Evolutionary conservation across 2,113 vertebrate species (phyloP), one percentile per base, ranked within the genome.

Genomic region (Perca fluviatilis): DNA sequence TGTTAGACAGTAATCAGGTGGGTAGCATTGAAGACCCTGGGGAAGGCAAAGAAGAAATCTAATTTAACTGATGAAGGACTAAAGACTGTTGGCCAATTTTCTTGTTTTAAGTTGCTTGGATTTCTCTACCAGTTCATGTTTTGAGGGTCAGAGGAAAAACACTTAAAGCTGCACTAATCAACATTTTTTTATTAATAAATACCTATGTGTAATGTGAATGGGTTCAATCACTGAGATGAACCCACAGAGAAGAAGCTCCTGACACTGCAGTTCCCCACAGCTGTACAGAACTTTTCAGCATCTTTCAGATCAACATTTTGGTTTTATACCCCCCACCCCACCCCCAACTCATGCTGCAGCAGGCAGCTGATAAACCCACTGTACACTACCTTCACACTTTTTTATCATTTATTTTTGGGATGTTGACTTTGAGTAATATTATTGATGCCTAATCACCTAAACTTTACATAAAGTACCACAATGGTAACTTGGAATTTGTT

Each of bases 11-110:
- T 47, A 57, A 77, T 58, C 18, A 10, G 40, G 40, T 8, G 23
- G 16, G 6, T n/a, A n/a, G n/a, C 54, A 36, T 5, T 50, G 16
- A 50, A 50, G 33, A 67, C 56, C 11, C 57, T 21, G 12, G 57
- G 27, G 49, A 82, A 25, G 21, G 47, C 47, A 47, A 46, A 46
- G 19, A 14, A 54, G 11, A 30, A 68, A 63, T 49, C 25, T 9
- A 13, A 60, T 80, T 83, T 71, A 70, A 69, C 56, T 86, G 46
- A 82, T 76, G 65, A 62, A 66, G 51, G 33, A 69, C n/a, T 63
- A 10, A 19, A 43, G 46, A 53, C 54, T 43, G 6, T 12, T 73
- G 19, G 40, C 27, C n/a, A 56, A 47, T 56, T 56, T n/a, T 72
- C 40, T 57, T 27, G 18, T 60, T 73, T 61, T 46, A n/a, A 64